phyloP scores from a whole-genome alignment of 2,797 vertebrate species.

The Sarcophilus harrisii region DNA sequence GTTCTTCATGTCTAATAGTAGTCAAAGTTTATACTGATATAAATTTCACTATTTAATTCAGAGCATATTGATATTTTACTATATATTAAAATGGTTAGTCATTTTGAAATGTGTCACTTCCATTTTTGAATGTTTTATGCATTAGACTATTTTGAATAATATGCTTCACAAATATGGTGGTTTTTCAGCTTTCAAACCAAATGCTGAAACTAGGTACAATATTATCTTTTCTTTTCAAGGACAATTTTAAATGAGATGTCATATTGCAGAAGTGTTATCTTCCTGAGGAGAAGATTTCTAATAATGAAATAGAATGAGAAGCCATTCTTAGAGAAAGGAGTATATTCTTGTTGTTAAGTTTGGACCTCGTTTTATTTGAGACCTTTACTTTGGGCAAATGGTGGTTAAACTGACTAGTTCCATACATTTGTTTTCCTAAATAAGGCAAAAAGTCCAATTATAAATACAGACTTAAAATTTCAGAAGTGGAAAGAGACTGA shows the following conservation, averaged over 20 bases:
- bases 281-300: slow-evolving; percentile 76
- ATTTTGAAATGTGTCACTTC: slow-evolving; percentile 68
- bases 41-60: slow-evolving; percentile 40
- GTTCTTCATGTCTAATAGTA: neutral
- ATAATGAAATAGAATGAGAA: slow-evolving; percentile 66
- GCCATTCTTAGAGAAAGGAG: slow-evolving; percentile 55
- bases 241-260: slow-evolving; percentile 80
- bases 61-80: slow-evolving; percentile 38
- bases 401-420: slow-evolving; percentile 61
- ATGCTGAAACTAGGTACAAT: slow-evolving; percentile 73
- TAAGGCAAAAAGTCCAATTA: slow-evolving; percentile 29
- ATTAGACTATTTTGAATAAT: slow-evolving; percentile 75
- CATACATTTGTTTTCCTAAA: slow-evolving; percentile 41
- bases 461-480: slow-evolving; percentile 36
- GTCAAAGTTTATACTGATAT: slow-evolving; percentile 41
- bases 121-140: slow-evolving; percentile 69
- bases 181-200: slow-evolving; percentile 72
- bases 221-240: slow-evolving; percentile 74
- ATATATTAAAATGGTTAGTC: slow-evolving; percentile 45
- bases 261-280: slow-evolving; percentile 72
- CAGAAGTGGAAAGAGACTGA: neutral
- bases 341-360: slow-evolving; percentile 59
- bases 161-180: slow-evolving; percentile 64
- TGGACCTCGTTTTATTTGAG: slow-evolving; percentile 69
- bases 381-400: slow-evolving; percentile 55